Evolutionary conservation across 2,113 vertebrate genomes (phyloP).

Genomic region (Pseudopipra pipra): DNA sequence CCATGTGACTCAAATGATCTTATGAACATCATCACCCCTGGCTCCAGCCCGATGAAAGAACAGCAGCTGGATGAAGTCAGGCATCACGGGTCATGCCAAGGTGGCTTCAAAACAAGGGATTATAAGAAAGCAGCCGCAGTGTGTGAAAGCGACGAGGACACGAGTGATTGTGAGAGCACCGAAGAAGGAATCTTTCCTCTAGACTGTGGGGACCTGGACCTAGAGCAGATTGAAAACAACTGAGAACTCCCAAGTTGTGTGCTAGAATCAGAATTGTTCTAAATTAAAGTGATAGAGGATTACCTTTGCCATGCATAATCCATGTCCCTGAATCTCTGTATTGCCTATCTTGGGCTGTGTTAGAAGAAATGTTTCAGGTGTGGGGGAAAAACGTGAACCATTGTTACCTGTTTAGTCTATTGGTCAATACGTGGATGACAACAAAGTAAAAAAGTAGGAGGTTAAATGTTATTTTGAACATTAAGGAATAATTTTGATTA

Average conservation of each 20-base stretch:
- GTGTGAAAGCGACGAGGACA: constrained; percentile 68
- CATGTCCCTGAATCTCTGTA: constrained; percentile 64
- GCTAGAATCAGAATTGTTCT: constrained; percentile 53
- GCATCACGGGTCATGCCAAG: constrained; percentile 1
- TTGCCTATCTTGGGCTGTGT: constrained; percentile 57
- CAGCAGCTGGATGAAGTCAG: constrained; percentile 47
- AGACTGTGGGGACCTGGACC: constrained; percentile 75
- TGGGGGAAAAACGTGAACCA: constrained; percentile 19
- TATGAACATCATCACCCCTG: constrained; percentile 56
- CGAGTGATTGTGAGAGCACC: constrained; percentile 72
- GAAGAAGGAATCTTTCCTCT: constrained; percentile 69
- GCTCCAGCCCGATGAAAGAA: constrained; percentile 67
- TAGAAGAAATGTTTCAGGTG: constrained; percentile 53
- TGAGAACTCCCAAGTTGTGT: constrained; percentile 39
- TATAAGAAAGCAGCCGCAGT: constrained; percentile 26
- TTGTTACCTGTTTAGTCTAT: constrained; percentile 61
- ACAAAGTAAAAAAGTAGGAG: constrained; percentile 4
- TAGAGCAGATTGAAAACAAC: constrained; percentile 81
- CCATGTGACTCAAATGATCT: constrained; percentile 73
- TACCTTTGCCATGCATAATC: constrained; percentile 70
- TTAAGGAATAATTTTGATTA: constrained; percentile 65
- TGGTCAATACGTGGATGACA: constrained; percentile 32
- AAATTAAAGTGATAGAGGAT: constrained; percentile 62
- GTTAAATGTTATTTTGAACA: constrained; percentile 58
- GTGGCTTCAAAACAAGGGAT: constrained; percentile 49